A percentile compares a stretch with the other conserved stretches of the same genome.
Conservation (phyloP, 2,113 vertebrate genomes). For the Riparia riparia region DNA sequence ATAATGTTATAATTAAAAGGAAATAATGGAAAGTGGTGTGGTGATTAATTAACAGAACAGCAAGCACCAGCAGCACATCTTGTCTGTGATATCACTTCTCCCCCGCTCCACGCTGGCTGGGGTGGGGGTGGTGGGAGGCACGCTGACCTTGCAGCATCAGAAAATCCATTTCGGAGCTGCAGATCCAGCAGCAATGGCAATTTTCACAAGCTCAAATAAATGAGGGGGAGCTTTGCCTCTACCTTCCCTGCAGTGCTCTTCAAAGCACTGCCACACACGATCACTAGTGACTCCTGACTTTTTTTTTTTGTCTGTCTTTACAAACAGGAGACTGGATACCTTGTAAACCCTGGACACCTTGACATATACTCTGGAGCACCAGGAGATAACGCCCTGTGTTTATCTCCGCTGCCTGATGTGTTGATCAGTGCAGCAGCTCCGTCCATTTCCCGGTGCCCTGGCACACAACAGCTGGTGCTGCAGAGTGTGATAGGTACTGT, state of each 20-base stretch:
- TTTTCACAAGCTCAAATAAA: conserved; percentile 57
- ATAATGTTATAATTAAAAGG: conserved; percentile 82
- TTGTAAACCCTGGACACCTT: not conserved
- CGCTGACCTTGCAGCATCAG: conserved; percentile 47
- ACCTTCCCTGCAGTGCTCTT: conserved; percentile 41
- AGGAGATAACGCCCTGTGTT: not conserved
- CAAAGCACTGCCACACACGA: not conserved
- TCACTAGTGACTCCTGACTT: not conserved
- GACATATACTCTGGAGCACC: not conserved
- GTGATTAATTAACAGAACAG: conserved; percentile 73
- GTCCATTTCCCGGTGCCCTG: not conserved
- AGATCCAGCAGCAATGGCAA: conserved; percentile 44
- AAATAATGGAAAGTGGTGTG: conserved; percentile 76
- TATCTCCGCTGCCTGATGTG: conserved; percentile 1
- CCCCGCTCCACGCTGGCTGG: not conserved
- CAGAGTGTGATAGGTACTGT: accelerated
- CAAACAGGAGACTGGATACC: conserved; percentile 2
- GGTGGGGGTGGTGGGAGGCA: not conserved
- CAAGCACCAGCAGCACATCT: conserved; percentile 58
- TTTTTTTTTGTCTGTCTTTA: not conserved
- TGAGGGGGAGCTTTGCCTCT: conserved; percentile 43
- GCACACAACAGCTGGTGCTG: not conserved
- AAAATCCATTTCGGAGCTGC: conserved; percentile 42
- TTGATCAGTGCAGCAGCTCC: not conserved
- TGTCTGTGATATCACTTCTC: conserved; percentile 23